These are phyloP conservation scores for Denticeps clupeoides DNA, from an alignment of 2,797 vertebrate genomes.

Conservation along the genomic window DNA sequence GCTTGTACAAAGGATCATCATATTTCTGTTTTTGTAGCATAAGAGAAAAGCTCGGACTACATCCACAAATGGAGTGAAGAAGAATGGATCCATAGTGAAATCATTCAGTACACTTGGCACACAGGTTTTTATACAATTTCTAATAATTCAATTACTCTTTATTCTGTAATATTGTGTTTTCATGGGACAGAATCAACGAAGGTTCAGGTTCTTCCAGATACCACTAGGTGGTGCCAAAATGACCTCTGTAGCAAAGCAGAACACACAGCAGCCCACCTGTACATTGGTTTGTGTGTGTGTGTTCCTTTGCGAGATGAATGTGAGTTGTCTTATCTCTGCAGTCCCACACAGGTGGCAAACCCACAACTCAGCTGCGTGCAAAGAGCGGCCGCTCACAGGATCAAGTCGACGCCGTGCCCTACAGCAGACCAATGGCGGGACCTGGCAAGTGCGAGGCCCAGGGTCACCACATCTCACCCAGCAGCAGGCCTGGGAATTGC, in stretches of 20 bases:
- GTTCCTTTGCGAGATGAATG: conserved; percentile 38
- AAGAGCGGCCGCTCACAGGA: conserved; percentile 36
- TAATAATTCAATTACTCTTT: not conserved
- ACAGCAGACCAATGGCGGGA: conserved; percentile 29
- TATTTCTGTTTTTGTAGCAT: conserved; percentile 23
- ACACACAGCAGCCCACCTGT: conserved; percentile 16
- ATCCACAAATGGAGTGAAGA: conserved; percentile 35
- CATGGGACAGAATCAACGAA: too few species aligned
- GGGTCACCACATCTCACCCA: conserved; percentile 28
- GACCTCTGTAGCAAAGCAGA: conserved; percentile 23
- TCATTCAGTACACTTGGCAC: conserved; percentile 18
- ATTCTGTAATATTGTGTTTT: not conserved
- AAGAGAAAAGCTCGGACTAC: conserved; percentile 26
- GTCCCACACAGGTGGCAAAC: conserved; percentile 38
- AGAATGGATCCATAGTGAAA: conserved; percentile 34
- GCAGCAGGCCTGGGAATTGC: conserved; percentile 29
- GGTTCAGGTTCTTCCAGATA: conserved; percentile 4
- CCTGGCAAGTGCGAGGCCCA: conserved; percentile 31
- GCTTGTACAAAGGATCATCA: not conserved
- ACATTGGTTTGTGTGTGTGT: conserved; percentile 18
- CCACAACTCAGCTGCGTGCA: conserved; percentile 28
- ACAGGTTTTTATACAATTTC: conserved; percentile 27
- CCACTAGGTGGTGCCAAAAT: conserved; percentile 70
- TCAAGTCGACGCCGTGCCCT: conserved; percentile 27
- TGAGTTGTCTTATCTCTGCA: conserved; percentile 46